A percentile compares a stretch with the other conserved stretches of the same genome.
Evolutionary conservation across 2,113 vertebrate species (phyloP).

Genomic region (Megaptera novaeangliae): DNA sequence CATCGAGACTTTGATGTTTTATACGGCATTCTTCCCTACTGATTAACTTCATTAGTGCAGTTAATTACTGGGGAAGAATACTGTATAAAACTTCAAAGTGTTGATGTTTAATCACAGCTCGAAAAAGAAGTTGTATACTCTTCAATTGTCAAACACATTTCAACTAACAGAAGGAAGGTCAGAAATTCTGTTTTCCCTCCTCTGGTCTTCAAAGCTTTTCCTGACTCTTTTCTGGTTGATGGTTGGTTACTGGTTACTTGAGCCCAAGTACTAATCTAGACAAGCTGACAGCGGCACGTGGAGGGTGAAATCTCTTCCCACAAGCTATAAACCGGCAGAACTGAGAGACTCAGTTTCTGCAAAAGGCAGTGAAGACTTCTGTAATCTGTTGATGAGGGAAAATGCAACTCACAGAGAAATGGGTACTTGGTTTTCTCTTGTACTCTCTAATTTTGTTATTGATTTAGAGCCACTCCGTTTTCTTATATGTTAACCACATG

Average conservation of each 20-base stretch:
- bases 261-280: constrained; percentile 16
- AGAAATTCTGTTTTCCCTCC: constrained; percentile 54
- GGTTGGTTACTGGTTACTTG: constrained; percentile 45
- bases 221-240: constrained; percentile 11
- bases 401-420: neutral
- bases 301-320: neutral
- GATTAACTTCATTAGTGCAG: constrained; percentile 81
- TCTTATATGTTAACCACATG: neutral
- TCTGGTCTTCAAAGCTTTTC: constrained; percentile 48
- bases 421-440: neutral
- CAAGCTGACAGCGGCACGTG: constrained; percentile 4
- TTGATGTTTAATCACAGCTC: constrained; percentile 80
- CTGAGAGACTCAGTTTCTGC: neutral
- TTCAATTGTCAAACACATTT: constrained; percentile 70
- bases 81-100: constrained; percentile 82
- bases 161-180: constrained; percentile 63
- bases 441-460: neutral
- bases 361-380: neutral
- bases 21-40: constrained; percentile 74
- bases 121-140: constrained; percentile 74
- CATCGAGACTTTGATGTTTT: constrained; percentile 79
- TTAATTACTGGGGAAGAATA: constrained; percentile 81
- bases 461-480: neutral
- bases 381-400: neutral
- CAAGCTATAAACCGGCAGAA: neutral